phyloP scores from a whole-genome alignment of 1,140 invertebrate species.

The Drosophila ercepeae region DNA sequence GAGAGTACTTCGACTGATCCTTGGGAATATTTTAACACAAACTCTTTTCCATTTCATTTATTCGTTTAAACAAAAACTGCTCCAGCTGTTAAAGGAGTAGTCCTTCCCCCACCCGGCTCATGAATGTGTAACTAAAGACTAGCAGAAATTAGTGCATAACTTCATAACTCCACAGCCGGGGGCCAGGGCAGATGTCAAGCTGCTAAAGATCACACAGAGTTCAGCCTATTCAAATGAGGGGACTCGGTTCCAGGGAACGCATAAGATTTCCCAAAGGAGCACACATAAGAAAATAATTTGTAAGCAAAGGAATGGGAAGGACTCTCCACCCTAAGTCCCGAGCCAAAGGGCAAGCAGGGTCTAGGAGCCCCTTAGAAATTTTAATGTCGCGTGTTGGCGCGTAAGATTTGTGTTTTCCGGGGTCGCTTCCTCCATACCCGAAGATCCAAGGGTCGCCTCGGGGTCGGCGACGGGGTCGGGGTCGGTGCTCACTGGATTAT shows the following conservation, averaged over 20 bases:
- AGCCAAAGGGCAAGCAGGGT: conserved; percentile 7
- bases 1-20: no score
- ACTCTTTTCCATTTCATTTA: no score
- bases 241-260: conserved; percentile 54
- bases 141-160: conserved; percentile 63
- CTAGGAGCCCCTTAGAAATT: conserved; percentile 22
- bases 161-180: conserved; percentile 43
- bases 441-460: conserved; percentile 17
- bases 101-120: neutral
- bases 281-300: conserved; percentile 72
- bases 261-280: conserved; percentile 63
- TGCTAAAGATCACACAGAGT: conserved; percentile 53
- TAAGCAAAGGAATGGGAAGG: conserved; percentile 28
- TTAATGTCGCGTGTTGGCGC: conserved; percentile 64
- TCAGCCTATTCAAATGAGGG: conserved; percentile 70
- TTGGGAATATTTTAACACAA: no score
- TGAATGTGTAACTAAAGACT: conserved; percentile 59
- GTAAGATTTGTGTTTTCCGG: conserved; percentile 73
- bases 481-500: conserved; percentile 30
- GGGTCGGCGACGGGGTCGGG: no score
- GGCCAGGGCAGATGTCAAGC: conserved; percentile 63
- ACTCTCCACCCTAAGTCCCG: conserved; percentile 7
- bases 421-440: conserved; percentile 9
- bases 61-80: no score
- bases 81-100: conserved; percentile 13